A percentile compares a stretch with the other conserved stretches of the same genome.
phyloP scores from a whole-genome alignment of 2,888 invertebrate genomes.

The Entomobrya proxima region DNA sequence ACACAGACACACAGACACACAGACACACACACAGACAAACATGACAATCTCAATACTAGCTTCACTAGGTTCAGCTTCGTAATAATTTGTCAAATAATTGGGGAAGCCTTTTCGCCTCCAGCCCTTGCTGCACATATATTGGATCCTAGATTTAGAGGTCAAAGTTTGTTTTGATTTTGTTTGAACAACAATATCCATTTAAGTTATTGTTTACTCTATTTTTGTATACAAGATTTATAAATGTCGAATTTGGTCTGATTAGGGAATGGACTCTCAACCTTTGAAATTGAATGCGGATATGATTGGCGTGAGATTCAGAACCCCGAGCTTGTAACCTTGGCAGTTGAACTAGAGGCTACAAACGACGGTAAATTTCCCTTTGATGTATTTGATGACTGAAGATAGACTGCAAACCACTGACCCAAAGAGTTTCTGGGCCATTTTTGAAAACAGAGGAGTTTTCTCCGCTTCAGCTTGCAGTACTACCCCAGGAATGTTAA shows the following conservation, averaged over 20 bases:
- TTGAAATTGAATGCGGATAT: neutral
- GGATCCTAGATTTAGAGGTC: constrained; percentile 39
- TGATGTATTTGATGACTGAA: neutral
- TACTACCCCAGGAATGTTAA: neutral
- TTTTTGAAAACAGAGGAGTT: neutral
- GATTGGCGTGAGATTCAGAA: neutral
- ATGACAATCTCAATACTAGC: no score
- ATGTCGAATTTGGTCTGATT: neutral
- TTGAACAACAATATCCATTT: neutral
- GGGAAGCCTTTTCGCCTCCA: neutral
- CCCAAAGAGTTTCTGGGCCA: neutral
- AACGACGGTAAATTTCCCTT: neutral
- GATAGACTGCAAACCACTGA: neutral
- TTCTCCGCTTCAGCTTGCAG: neutral
- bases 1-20: no score
- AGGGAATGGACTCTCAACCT: neutral
- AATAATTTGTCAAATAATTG: neutral
- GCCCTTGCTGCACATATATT: neutral
- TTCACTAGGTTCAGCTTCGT: no score
- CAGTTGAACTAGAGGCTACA: neutral
- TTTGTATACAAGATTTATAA: neutral
- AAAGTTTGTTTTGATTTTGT: no score
- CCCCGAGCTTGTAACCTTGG: neutral
- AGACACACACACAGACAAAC: no score
- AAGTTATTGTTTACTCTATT: neutral